A percentile compares a stretch with the other conserved stretches of the same genome.
These are phyloP conservation scores for Synergus gifuensis DNA, from an alignment of 2,888 invertebrate species.

Conservation along the genomic window DNA sequence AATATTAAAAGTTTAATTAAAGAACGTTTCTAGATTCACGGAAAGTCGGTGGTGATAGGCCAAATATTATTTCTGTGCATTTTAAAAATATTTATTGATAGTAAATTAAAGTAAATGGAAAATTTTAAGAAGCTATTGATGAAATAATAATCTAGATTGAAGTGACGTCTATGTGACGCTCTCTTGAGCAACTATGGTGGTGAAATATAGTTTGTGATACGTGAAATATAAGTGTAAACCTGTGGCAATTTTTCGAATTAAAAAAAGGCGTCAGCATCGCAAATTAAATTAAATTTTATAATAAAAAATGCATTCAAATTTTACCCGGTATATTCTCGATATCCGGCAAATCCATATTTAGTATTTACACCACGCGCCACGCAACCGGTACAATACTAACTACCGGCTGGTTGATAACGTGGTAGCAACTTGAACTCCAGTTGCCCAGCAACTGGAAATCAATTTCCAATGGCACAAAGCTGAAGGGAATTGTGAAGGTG, in stretches of 20 bases:
- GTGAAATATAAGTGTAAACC: neutral
- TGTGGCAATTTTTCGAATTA: neutral
- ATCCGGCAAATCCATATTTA: conserved; percentile 67
- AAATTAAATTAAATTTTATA: neutral
- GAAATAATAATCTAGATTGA: neutral
- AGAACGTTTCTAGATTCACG: no score
- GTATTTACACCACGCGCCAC: conserved; percentile 68
- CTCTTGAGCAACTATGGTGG: neutral
- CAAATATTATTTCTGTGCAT: no score
- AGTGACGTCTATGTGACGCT: no score
- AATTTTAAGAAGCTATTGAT: neutral
- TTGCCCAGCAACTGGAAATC: conserved; percentile 73
- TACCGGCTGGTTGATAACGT: conserved; percentile 65
- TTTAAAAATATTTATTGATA: no score
- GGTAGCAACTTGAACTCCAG: conserved; percentile 67
- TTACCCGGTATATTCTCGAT: conserved; percentile 73
- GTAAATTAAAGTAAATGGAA: no score
- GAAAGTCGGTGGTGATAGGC: no score
- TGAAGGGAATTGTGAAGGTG: conserved; percentile 8
- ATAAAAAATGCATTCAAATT: conserved; percentile 17
- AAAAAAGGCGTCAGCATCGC: neutral
- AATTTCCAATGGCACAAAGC: conserved; percentile 65
- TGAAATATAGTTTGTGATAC: neutral
- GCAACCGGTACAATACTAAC: conserved; percentile 67
- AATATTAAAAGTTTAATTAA: no score